Evolutionary conservation across 2,797 vertebrate species (phyloP).

Genomic region (Linurgus olivaceus): DNA sequence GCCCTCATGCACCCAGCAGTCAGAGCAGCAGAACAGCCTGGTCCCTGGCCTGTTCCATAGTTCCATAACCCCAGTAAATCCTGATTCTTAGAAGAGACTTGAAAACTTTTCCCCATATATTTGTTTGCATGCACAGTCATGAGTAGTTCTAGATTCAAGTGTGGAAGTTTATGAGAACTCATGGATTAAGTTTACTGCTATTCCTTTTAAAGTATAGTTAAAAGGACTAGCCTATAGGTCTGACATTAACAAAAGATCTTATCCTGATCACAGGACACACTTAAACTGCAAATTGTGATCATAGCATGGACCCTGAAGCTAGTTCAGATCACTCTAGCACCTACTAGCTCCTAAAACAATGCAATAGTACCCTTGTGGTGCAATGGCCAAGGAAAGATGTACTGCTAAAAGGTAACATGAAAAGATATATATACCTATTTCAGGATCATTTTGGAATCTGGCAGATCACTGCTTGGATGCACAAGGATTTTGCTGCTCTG

Average conservation of each 20-base stretch:
- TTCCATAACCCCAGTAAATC: not conserved
- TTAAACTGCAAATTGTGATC: not conserved
- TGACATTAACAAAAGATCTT: not conserved
- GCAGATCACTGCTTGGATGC: not conserved
- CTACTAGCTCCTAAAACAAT: not conserved
- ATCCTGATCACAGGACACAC: not conserved
- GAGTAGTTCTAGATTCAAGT: not conserved
- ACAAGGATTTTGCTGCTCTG: not conserved
- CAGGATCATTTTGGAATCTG: not conserved
- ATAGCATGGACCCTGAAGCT: not conserved
- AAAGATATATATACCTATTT: not conserved
- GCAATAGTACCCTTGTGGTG: not conserved
- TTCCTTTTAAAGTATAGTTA: not conserved
- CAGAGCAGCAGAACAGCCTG: not conserved
- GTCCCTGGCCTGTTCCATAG: not conserved
- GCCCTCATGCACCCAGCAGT: not conserved
- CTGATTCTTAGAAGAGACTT: not conserved
- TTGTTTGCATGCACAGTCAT: accelerated
- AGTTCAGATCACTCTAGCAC: not conserved
- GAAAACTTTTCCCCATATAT: not conserved
- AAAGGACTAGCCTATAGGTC: not conserved
- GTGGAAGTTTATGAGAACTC: not conserved
- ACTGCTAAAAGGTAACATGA: not conserved
- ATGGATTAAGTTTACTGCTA: not conserved
- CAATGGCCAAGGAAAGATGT: not conserved